A percentile compares a stretch with the other conserved stretches of the same genome.
These are phyloP conservation scores for Typhlichthys subterraneus DNA, from an alignment of 2,797 vertebrate genomes.

Conservation along the genomic window DNA sequence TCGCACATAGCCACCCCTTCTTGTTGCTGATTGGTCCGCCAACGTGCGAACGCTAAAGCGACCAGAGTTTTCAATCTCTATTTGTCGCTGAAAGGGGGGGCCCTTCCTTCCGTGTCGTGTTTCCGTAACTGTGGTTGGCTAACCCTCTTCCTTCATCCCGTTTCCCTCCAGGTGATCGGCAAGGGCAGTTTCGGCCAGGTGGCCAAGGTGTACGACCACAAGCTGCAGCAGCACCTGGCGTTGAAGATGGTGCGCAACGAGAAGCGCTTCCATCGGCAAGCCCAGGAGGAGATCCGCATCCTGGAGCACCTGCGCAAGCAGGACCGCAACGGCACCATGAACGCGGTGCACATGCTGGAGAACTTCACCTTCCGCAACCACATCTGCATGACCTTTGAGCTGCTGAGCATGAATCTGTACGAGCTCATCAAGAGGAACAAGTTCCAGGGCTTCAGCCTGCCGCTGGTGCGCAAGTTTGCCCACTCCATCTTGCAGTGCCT, in stretches of 20 bases:
- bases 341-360: constrained; percentile 95
- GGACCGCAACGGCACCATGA: constrained; percentile 93
- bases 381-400: constrained; percentile 97
- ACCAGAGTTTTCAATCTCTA: too few relatives aligned
- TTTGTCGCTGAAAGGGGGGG: background rate
- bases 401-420: constrained; percentile 96
- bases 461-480: constrained; percentile 94
- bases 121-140: background rate
- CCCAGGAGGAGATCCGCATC: constrained; percentile 95
- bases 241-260: constrained; percentile 98
- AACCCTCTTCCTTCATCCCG: background rate
- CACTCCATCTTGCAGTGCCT: constrained; percentile 96
- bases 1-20: too few relatives aligned
- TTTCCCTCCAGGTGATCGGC: constrained; percentile 86
- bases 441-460: constrained; percentile 96
- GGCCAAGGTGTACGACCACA: constrained; percentile 97
- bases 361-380: constrained; percentile 98
- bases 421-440: constrained; percentile 98
- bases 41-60: too few relatives aligned
- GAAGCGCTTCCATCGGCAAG: constrained; percentile 95
- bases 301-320: constrained; percentile 96
- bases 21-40: too few relatives aligned
- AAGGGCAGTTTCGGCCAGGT: constrained; percentile 99
- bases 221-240: constrained; percentile 91
- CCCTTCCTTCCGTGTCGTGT: background rate